Evolutionary conservation across 2,113 vertebrate genomes (phyloP).

Genomic region (Crotalus horridus): DNA sequence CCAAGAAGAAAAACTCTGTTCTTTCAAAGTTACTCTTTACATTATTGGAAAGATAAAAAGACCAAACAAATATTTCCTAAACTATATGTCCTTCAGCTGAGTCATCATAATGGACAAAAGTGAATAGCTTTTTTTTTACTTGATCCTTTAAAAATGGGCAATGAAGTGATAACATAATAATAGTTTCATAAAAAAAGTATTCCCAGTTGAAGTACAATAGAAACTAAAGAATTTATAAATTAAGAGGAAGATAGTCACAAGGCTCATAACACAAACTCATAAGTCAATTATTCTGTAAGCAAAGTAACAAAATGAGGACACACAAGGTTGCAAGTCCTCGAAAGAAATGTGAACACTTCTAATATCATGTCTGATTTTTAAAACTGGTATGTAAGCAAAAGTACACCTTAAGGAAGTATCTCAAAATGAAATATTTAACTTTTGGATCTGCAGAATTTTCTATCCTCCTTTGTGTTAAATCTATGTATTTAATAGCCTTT

Average conservation of each 20-base stretch:
- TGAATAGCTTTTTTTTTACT: not conserved
- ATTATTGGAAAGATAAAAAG: not conserved
- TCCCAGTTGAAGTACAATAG: not conserved
- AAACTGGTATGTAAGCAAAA: not conserved
- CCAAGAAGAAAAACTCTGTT: not conserved
- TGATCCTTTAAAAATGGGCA: not conserved
- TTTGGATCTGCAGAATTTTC: not conserved
- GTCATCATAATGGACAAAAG: not conserved
- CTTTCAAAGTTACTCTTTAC: not conserved
- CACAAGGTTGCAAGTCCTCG: not conserved
- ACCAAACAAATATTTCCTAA: not conserved
- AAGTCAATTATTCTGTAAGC: not conserved
- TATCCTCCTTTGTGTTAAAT: not conserved
- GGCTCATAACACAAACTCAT: not conserved
- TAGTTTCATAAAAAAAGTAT: not conserved
- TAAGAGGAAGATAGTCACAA: not conserved
- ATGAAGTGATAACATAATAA: not conserved
- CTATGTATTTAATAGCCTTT: not conserved
- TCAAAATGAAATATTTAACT: slow-evolving; percentile 6
- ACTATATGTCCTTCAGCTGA: not conserved
- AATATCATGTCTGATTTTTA: not conserved
- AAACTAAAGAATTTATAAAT: not conserved
- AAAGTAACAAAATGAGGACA: not conserved
- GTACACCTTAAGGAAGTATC: slow-evolving; percentile 6
- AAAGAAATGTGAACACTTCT: not conserved